Evolutionary conservation across 64 coral and sea anemone species (phyloP).

Genomic region (Pocillopora verrucosa): DNA sequence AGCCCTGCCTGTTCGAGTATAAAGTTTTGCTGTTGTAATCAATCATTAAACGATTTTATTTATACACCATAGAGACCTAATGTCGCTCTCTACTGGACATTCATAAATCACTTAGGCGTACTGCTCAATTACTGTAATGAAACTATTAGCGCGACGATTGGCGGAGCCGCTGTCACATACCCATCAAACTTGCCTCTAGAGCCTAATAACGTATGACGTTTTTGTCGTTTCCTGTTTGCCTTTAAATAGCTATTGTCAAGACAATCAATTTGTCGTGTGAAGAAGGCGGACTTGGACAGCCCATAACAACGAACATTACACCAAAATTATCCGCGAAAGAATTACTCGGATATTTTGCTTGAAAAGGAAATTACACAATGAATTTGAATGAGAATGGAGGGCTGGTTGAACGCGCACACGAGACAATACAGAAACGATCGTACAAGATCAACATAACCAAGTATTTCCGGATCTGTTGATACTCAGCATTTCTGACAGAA

Average conservation of each 20-base stretch:
- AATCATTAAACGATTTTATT: slow-evolving; percentile 69
- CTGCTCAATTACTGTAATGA: slow-evolving; percentile 64
- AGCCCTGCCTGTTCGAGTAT: background rate
- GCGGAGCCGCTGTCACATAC: slow-evolving; percentile 46
- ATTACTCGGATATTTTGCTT: slow-evolving; percentile 60
- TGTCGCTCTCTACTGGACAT: slow-evolving; percentile 51
- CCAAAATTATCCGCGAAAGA: slow-evolving; percentile 63
- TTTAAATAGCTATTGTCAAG: slow-evolving; percentile 65
- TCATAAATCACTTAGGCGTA: slow-evolving; percentile 72
- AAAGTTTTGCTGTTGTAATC: slow-evolving; percentile 56
- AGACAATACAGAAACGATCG: slow-evolving; percentile 55
- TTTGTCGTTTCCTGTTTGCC: slow-evolving; percentile 67
- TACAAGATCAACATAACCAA: slow-evolving; percentile 49
- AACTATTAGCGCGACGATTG: slow-evolving; percentile 50
- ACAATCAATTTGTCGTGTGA: slow-evolving; percentile 59
- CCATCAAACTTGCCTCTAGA: slow-evolving; percentile 55
- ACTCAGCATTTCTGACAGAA: slow-evolving; percentile 38
- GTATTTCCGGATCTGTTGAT: slow-evolving; percentile 45
- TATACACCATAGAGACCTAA: slow-evolving; percentile 62
- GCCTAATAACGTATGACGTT: slow-evolving; percentile 53
- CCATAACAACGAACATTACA: slow-evolving; percentile 62
- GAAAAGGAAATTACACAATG: slow-evolving; percentile 40
- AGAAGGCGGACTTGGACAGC: slow-evolving; percentile 68
- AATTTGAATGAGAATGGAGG: slow-evolving; percentile 59
- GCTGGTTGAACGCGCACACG: slow-evolving; percentile 23